Base-by-base conservation (phyloP, 2,888 invertebrate genomes). In the Busseola fusca region DNA sequence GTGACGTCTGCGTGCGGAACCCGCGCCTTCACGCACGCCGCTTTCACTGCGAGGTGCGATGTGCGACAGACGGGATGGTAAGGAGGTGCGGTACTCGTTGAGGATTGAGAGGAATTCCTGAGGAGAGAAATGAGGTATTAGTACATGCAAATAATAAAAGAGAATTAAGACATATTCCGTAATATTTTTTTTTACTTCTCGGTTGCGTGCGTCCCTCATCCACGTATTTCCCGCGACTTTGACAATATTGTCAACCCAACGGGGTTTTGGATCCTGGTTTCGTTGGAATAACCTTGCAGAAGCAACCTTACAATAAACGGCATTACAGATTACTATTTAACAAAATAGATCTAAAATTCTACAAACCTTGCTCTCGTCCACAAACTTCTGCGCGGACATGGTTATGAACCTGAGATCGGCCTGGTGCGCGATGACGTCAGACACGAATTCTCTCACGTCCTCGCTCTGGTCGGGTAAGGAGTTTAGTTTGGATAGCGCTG, bases 331-430 rank as follows among this genome's bases (percentile, higher is more conserved):
- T 37, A 37, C 37, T 37, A 37, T 40, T 40, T 10, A 40, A 14
- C 3, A 12, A 40, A 40, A 14, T 40, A 40, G 12, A 40, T 3
- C 12, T 40, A 14, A 14, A 40, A 45, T 7, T 37, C 1, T 14
- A 71, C 70, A 10, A 0, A 84, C 97, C 96, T 98, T 98, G 91
- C 98, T 98, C 93, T 99, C 99, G 87, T 99, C 99, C 37, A 99
- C 97, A 91, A 99, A 99, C 93, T 99, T 99, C 95, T 99, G 99
- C 1, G 98, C 98, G 1, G 99, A 97, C 98, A 99, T 99, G 5
- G 98, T 98, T 84, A 99, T 98, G 93, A 99, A 99, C 72, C 99
- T 96, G 45, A 99, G 95, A 93, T 99, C 99, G 0, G 99, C 99
- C 92, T 99, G 99, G 90, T 99, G 99, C 0, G 98, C 98, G 88